Percentiles rank a stretch among this genome's conserved stretches.
phyloP scores from a whole-genome alignment of 2,888 invertebrate genomes.

The Melieria picta region DNA sequence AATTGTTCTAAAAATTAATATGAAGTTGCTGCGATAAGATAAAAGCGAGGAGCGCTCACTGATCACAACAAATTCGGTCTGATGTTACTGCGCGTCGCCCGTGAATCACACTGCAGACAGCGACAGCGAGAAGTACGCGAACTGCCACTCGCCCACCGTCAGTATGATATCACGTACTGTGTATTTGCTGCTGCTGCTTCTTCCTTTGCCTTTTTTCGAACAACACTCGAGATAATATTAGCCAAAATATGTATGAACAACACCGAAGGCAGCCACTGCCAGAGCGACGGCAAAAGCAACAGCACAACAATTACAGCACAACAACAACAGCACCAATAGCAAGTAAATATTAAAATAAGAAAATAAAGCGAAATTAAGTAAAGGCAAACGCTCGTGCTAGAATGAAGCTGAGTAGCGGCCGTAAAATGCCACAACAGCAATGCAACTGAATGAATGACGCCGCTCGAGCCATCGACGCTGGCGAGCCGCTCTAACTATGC shows the following conservation, averaged over 20 bases:
- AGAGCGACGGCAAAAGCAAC: background rate
- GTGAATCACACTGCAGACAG: conserved; percentile 11
- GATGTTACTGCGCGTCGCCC: background rate
- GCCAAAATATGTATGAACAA: conserved; percentile 4
- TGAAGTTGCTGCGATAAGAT: conserved; percentile 17
- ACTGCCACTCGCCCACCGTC: conserved; percentile 7
- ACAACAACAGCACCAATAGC: background rate
- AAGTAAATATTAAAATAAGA: too few relatives aligned
- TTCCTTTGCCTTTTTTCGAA: background rate
- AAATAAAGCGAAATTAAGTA: too few relatives aligned
- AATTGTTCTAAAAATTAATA: conserved; percentile 7
- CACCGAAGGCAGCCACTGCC: background rate
- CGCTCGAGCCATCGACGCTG: too few relatives aligned
- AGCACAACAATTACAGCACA: background rate
- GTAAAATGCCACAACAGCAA: conserved; percentile 3
- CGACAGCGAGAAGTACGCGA: too few relatives aligned
- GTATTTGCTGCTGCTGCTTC: background rate
- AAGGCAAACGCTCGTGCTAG: background rate
- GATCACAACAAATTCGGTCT: background rate
- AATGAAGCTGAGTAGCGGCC: background rate
- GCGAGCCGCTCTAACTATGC: too few relatives aligned
- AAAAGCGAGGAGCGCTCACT: background rate
- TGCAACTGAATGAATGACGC: conserved; percentile 15
- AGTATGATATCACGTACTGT: conserved; percentile 22
- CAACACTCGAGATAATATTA: conserved; percentile 21